phyloP scores from a whole-genome alignment of 2,888 invertebrate genomes.

The Xanthia togata region DNA sequence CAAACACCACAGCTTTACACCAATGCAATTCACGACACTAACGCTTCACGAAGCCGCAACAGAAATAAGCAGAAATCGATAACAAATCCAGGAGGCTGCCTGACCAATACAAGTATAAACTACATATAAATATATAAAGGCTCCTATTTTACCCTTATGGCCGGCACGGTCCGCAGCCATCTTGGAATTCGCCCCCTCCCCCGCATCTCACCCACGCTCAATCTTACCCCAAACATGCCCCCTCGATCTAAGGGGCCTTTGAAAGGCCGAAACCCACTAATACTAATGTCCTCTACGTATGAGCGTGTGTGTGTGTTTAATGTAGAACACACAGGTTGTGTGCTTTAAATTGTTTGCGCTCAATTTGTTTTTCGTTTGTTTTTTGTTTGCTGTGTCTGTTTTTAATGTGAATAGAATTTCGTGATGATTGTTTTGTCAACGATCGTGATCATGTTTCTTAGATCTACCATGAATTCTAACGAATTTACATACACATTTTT shows the following conservation, averaged over 20 bases:
- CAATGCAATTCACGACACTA: conserved; percentile 27
- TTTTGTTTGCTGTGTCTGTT: conserved; percentile 49
- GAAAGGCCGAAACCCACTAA: conserved; percentile 90
- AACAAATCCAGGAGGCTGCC: conserved; percentile 72
- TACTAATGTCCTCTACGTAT: conserved; percentile 88
- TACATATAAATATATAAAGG: conserved; percentile 84
- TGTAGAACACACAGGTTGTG: conserved; percentile 69
- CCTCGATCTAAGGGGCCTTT: conserved; percentile 89
- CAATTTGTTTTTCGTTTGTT: conserved; percentile 72
- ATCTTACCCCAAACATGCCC: conserved; percentile 88
- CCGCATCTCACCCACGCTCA: conserved; percentile 84
- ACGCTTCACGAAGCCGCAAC: conserved; percentile 36
- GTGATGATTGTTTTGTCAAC: conserved; percentile 18
- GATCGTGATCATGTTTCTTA: neutral
- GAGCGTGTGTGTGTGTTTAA: conserved; percentile 69
- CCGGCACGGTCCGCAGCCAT: conserved; percentile 89
- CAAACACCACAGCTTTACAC: conserved; percentile 23
- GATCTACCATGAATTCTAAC: neutral
- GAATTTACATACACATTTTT: too few species aligned
- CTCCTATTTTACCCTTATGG: conserved; percentile 90
- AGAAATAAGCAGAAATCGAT: conserved; percentile 78
- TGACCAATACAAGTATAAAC: conserved; percentile 86
- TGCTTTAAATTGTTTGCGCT: conserved; percentile 74
- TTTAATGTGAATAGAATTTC: conserved; percentile 39
- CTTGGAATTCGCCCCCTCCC: conserved; percentile 84